Evolutionary conservation across 2,797 vertebrate species (phyloP).

Genomic region (Petrocephalus schoutedeni): DNA sequence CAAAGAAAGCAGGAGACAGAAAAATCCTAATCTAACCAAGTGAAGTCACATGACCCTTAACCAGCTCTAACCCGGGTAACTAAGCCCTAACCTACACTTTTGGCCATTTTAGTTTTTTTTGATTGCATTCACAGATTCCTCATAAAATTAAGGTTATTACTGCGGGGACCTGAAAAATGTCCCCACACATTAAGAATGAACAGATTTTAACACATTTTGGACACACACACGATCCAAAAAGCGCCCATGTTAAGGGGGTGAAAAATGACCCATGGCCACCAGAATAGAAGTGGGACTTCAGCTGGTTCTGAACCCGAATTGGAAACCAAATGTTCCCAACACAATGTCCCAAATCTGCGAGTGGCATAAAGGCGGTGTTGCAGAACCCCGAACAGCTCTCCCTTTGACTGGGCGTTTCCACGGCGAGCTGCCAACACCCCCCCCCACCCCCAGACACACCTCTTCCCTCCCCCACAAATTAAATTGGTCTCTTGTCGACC

Average conservation of each 20-base stretch:
- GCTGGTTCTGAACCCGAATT: background rate
- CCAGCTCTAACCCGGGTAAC: background rate
- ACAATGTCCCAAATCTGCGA: background rate
- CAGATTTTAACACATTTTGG: background rate
- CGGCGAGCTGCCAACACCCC: background rate
- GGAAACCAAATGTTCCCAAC: background rate
- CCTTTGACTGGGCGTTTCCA: background rate
- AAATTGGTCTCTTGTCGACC: conserved; percentile 77
- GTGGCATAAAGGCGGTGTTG: background rate
- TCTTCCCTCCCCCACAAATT: conserved; percentile 68
- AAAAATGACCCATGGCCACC: background rate
- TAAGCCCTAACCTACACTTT: background rate
- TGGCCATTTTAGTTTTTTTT: background rate
- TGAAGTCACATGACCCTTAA: background rate
- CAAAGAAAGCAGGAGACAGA: conserved; percentile 36
- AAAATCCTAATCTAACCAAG: conserved; percentile 48
- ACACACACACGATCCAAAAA: background rate
- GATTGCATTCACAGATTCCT: background rate
- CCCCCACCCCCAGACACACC: conserved; percentile 54
- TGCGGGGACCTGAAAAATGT: background rate
- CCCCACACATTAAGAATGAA: background rate
- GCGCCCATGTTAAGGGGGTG: background rate
- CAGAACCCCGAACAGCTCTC: background rate
- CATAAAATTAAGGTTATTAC: background rate
- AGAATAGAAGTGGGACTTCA: background rate